phyloP scores from a whole-genome alignment of 2,797 vertebrate species.

The Peromyscus attwateri region DNA sequence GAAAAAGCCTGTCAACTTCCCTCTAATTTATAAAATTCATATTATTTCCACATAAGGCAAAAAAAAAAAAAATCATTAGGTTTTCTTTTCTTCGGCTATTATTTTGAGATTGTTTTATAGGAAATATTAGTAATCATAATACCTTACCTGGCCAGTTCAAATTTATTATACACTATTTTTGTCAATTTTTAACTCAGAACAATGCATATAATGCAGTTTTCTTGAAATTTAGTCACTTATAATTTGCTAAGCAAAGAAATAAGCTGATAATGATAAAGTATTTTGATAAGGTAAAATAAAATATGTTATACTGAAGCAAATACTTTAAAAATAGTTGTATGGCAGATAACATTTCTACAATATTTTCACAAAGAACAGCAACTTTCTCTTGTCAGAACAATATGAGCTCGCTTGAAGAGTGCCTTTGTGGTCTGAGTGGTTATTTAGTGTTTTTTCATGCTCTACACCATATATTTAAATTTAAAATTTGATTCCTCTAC shows the following conservation, averaged over 20 bases:
- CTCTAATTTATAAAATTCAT: slow-evolving; percentile 50
- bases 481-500: background rate
- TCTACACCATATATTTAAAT: background rate
- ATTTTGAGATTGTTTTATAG: slow-evolving; percentile 31
- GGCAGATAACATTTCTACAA: slow-evolving; percentile 29
- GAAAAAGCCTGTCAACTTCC: slow-evolving; percentile 32
- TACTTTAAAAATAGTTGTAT: slow-evolving; percentile 18
- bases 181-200: slow-evolving; percentile 60
- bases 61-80: slow-evolving; percentile 32
- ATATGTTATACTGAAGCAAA: background rate
- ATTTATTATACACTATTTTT: slow-evolving; percentile 45
- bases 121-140: slow-evolving; percentile 15
- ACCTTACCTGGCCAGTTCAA: slow-evolving; percentile 24
- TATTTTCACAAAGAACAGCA: background rate
- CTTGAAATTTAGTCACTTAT: slow-evolving; percentile 30
- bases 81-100: slow-evolving; percentile 58
- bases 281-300: slow-evolving; percentile 57
- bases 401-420: slow-evolving; percentile 7
- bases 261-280: background rate
- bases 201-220: slow-evolving; percentile 38
- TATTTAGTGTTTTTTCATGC: background rate
- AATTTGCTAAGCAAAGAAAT: slow-evolving; percentile 50
- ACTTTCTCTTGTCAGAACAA: slow-evolving; percentile 22
- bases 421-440: background rate
- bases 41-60: slow-evolving; percentile 58